Evolutionary conservation across 2,888 invertebrate species (phyloP).

Genomic region (Diachrysia chrysitis): DNA sequence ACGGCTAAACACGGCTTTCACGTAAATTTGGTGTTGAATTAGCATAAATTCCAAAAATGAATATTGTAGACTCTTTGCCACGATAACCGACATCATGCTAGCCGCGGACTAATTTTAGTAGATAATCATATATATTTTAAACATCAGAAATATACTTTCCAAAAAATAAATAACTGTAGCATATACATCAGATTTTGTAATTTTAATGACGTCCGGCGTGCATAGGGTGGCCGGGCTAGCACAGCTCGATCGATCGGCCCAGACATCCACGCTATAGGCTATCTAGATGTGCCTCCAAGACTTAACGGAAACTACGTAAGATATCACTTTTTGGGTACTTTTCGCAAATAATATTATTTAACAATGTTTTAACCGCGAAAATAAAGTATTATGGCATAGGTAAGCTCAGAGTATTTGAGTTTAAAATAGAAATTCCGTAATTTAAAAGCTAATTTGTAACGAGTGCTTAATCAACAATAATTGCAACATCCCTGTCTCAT

Average conservation of each 20-base stretch:
- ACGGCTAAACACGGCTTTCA: no score
- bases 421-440: neutral
- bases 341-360: neutral
- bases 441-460: neutral
- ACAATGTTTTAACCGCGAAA: neutral
- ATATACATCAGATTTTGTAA: neutral
- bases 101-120: no score
- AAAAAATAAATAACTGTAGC: neutral
- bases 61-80: no score
- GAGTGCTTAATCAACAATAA: constrained; percentile 18
- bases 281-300: constrained; percentile 18
- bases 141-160: neutral
- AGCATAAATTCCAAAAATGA: no score
- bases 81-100: no score
- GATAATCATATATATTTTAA: no score
- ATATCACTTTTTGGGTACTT: neutral
- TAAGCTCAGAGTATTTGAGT: neutral
- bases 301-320: neutral
- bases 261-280: constrained; percentile 1
- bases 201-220: neutral
- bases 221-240: neutral
- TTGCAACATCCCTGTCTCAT: neutral
- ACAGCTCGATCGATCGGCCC: neutral
- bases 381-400: neutral
- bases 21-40: no score